Conservation (phyloP, 2,113 vertebrate species). For the Erythrocercus mccallii region DNA sequence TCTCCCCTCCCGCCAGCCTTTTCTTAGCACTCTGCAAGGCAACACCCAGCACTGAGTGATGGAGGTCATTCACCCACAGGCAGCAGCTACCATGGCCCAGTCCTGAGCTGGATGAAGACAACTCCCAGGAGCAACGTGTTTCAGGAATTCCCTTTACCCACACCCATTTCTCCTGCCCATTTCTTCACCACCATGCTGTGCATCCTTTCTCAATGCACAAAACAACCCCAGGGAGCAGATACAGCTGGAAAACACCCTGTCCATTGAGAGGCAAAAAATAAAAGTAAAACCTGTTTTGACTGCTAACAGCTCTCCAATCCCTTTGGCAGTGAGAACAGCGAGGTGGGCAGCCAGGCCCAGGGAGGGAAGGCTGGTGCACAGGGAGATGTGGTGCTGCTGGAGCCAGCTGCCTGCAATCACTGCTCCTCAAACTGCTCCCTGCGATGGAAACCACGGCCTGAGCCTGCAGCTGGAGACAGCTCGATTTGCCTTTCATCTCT, state of each 20-base stretch:
- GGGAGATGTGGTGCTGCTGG: neutral
- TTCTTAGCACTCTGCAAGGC: neutral
- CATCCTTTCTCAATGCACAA: neutral
- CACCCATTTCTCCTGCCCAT: neutral
- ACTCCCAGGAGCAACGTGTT: neutral
- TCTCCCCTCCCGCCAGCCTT: neutral
- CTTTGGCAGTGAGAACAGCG: neutral
- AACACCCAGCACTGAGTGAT: neutral
- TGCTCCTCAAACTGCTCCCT: neutral
- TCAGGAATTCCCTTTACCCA: neutral
- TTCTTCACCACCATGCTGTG: neutral
- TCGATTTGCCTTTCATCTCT: conserved; percentile 22
- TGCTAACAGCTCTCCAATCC: neutral
- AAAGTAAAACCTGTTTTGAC: neutral
- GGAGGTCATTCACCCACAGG: fast-evolving
- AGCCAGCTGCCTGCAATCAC: neutral
- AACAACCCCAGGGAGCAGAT: neutral
- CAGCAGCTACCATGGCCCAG: fast-evolving
- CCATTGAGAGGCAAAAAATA: neutral
- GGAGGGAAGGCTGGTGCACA: neutral
- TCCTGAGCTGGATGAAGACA: neutral
- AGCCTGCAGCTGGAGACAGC: conserved; percentile 23
- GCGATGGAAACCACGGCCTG: neutral
- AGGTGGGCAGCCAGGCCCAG: neutral
- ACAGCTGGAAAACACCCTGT: fast-evolving